Base-by-base conservation (phyloP, 2,888 invertebrate species). In the Tryphoninae sp. region DNA sequence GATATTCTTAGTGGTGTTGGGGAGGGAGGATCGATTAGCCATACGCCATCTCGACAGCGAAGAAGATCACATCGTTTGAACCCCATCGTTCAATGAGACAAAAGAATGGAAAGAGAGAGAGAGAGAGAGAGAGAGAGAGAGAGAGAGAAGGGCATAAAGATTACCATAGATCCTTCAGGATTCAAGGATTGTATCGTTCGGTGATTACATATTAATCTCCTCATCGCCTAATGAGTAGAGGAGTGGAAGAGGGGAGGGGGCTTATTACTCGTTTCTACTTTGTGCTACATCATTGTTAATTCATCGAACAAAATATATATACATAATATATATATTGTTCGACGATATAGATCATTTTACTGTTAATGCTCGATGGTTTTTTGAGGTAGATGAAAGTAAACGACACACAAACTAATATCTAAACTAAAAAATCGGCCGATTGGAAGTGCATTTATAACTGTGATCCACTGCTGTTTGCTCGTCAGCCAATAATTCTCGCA, bases 1-100 rank as follows among this genome's bases (percentile, higher is more conserved):
- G 90, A 92, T 91, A 91, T 92, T 91, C 91, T 90, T 90, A 92
- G 91, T 90, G 91, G 89, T 88, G 89, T 89, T 88, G 90, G 88
- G 86, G 89, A 89, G 87, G 87, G 86, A 83, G 82, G 83, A 85
- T 85, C 89, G 83, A 89, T 89, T 84, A 87, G 86, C 81, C 89
- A 89, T 85, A 87, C 78, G 78, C 23, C 88, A 86, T 89, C 90
- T 84, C 90, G 86, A 81, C 91, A 89, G 85, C 90, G 90, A 80
- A 89, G 92, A 87, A 90, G 90, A 87, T 90, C 90, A 84, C 90
- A 88, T 84, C 91, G 91, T 85, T 90, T 90, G 86, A 91, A 91
- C 82, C 90, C 91, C 84, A 90, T 91, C 89, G 87, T 91, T 88
- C 89, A 89, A 84, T 90, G 88, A 87, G 85, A 84, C 45, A 72